phyloP scores from a whole-genome alignment of 2,888 invertebrate genomes.

The Lathronympha strigana region DNA sequence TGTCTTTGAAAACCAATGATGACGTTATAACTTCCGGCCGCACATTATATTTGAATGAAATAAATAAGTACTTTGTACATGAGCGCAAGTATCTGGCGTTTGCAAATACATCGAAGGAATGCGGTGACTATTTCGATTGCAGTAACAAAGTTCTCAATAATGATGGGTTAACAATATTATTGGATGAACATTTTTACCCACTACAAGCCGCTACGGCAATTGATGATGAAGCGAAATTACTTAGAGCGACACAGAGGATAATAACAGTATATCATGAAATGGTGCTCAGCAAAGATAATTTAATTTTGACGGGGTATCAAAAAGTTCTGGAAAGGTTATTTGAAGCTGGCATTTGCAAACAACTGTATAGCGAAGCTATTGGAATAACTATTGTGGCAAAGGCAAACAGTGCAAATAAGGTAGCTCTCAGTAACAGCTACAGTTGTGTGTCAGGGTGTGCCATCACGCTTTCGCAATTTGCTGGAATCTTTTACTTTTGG shows the following conservation, averaged over 20 bases:
- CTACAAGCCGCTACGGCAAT: conserved; percentile 62
- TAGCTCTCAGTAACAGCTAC: conserved; percentile 62
- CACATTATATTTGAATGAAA: conserved; percentile 52
- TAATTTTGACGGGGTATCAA: conserved; percentile 53
- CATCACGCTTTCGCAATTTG: conserved; percentile 60
- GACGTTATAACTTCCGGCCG: conserved; percentile 62
- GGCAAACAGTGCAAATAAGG: conserved; percentile 56
- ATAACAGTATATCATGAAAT: conserved; percentile 68
- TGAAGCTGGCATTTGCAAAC: conserved; percentile 67
- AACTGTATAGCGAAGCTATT: conserved; percentile 61
- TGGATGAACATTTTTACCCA: conserved; percentile 57
- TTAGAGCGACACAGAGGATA: conserved; percentile 58
- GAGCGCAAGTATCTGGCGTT: conserved; percentile 59
- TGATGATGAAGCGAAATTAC: conserved; percentile 62
- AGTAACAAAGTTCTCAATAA: conserved; percentile 49
- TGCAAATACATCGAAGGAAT: conserved; percentile 57
- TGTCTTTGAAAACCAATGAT: conserved; percentile 56
- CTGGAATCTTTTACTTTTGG: conserved; percentile 65
- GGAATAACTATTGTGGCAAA: conserved; percentile 60
- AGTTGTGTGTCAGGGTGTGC: conserved; percentile 66
- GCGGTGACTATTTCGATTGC: conserved; percentile 58
- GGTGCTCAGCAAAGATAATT: conserved; percentile 58
- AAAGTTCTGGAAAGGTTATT: conserved; percentile 56
- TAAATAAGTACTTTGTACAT: conserved; percentile 57
- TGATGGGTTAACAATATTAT: conserved; percentile 60